A percentile compares a stretch with the other conserved stretches of the same genome.
phyloP scores from a whole-genome alignment of 2,797 vertebrate genomes.

The Pipistrellus pygmaeus region DNA sequence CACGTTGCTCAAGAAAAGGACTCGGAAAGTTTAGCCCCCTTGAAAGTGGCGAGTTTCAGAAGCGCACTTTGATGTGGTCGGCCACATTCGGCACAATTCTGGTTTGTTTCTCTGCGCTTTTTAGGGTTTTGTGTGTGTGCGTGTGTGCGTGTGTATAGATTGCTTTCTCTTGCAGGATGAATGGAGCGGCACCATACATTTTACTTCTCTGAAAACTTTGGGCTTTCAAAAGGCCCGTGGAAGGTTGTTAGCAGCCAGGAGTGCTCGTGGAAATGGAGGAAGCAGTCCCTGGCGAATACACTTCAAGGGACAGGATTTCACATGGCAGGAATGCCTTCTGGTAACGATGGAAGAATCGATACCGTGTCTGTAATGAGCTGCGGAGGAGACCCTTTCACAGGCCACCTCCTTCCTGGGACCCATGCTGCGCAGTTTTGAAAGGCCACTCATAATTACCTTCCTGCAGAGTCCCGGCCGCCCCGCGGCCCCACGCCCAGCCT shows the following conservation, averaged over 20 bases:
- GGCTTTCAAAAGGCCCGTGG: conserved; percentile 21
- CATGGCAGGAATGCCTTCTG: conserved; percentile 28
- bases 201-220: conserved; percentile 53
- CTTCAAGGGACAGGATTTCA: conserved; percentile 62
- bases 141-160: background rate
- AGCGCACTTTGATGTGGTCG: conserved; percentile 45
- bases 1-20: background rate
- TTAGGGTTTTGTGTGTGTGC: conserved; percentile 13
- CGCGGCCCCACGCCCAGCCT: background rate
- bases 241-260: background rate
- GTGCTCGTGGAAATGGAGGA: background rate
- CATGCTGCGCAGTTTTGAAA: conserved; percentile 68
- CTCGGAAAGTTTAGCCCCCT: background rate
- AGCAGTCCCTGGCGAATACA: background rate
- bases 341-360: conserved; percentile 71
- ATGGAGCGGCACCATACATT: background rate
- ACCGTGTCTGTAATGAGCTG: conserved; percentile 54
- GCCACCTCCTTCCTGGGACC: conserved; percentile 73
- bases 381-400: conserved; percentile 21
- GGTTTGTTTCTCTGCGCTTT: conserved; percentile 60
- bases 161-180: conserved; percentile 64
- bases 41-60: conserved; percentile 2
- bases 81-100: conserved; percentile 5
- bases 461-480: background rate
- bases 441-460: conserved; percentile 55